Evolutionary conservation across 2,888 invertebrate genomes (phyloP).

Genomic region (Caenorhabditis plicata): DNA sequence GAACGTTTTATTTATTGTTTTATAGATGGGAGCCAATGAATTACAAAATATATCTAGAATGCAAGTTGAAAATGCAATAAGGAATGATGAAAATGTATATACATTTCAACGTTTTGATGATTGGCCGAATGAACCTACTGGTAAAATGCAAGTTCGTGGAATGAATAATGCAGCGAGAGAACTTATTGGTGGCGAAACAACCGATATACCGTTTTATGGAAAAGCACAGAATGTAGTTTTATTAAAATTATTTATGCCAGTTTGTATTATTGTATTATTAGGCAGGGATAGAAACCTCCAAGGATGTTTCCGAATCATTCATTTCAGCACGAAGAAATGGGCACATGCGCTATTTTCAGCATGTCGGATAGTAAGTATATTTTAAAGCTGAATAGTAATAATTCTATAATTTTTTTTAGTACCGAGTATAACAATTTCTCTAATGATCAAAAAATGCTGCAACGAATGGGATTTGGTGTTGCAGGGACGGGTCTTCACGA

Average conservation of each 20-base stretch:
- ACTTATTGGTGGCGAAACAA: not conserved
- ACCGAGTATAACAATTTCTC: slow-evolving; percentile 1
- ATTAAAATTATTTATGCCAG: too few relatives aligned
- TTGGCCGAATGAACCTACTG: not conserved
- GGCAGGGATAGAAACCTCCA: too few relatives aligned
- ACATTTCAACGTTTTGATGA: slow-evolving; percentile 13
- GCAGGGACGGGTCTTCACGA: slow-evolving; percentile 20
- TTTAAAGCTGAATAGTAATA: too few relatives aligned
- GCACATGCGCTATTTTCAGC: slow-evolving; percentile 11
- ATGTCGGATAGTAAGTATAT: too few relatives aligned
- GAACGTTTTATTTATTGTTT: not conserved
- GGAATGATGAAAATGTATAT: not conserved
- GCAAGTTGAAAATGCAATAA: not conserved
- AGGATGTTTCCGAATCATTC: too few relatives aligned
- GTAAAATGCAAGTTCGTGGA: slow-evolving; percentile 5
- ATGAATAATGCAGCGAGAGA: slow-evolving; percentile 7
- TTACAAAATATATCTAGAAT: slow-evolving; percentile 4
- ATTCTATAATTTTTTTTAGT: slow-evolving; percentile 2
- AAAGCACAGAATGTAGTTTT: too few relatives aligned
- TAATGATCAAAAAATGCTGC: not conserved
- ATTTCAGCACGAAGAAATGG: too few relatives aligned
- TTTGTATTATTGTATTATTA: too few relatives aligned
- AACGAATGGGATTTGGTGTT: slow-evolving; percentile 28
- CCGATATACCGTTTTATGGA: slow-evolving; percentile 6
- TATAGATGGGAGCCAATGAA: not conserved